Base-by-base conservation (phyloP, 2,113 vertebrate genomes). In the Cavia porcellus region DNA sequence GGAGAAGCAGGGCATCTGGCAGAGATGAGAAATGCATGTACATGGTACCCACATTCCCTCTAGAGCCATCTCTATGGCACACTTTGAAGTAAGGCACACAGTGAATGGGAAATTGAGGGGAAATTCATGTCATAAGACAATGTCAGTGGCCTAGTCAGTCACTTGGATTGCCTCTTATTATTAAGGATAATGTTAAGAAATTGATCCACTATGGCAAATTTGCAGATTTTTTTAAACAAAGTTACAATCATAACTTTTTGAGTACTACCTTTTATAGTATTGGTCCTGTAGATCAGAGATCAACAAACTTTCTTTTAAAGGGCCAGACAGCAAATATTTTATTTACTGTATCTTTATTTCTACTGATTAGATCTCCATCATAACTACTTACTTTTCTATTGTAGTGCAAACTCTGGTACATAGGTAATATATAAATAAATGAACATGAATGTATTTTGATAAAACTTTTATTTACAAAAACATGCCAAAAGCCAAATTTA, bases 141-240 rank as follows among this genome's bases (percentile, higher is more conserved):
- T 89, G 68, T 79, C 68, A 38, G 45, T 92, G 70, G 66, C 88
- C 96, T 96, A 86, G 72, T 96, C 89, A 96, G 94, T 97, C 80
- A 95, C 68, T 92, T 97, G 92, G 93, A 80, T 89, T 96, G 47
- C 68, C 68, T 97, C 62, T 92, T 57, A 35, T 84, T 84, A 75
- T 93, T 97, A 88, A 59, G 57, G 57, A n/a, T 95, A 90, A 92
- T 80, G 90, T 96, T 95, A 84, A 94, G 61, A 87, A 97, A 92
- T 94, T 89, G 96, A 95, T 90, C 57, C 32, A 82, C 77, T 68
- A 19, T 90, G 85, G 90, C 92, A 81, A 81, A 64, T 0, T 87
- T 95, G 50, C 80, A 81, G 74, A 75, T 62, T 30, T 55, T 94
- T 96, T 61, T 4, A 93, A 89, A 35, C 45, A 79, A 28, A 82